Percentiles rank a stretch among this genome's conserved stretches.
These are phyloP conservation scores for Empidonax traillii DNA, from an alignment of 2,113 vertebrate species.

Conservation along the genomic window DNA sequence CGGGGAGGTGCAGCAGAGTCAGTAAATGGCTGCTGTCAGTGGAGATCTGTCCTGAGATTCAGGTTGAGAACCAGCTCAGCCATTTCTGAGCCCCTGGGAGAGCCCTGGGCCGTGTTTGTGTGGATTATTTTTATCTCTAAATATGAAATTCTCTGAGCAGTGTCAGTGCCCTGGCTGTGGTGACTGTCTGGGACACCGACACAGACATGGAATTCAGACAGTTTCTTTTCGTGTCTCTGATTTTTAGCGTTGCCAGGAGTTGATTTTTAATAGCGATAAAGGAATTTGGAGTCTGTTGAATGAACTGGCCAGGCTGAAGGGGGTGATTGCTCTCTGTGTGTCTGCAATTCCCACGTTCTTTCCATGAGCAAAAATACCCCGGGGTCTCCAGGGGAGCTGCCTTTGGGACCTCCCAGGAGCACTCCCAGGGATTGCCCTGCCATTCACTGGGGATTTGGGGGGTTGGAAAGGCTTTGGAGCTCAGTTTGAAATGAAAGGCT, in stretches of 20 bases:
- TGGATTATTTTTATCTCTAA: background rate
- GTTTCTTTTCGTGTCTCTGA: background rate
- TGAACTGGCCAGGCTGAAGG: background rate
- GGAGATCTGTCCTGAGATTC: background rate
- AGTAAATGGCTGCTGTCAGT: background rate
- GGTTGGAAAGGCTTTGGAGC: background rate
- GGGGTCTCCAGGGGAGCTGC: accelerated
- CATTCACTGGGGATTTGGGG: accelerated
- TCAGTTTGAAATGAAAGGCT: background rate
- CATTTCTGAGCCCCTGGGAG: background rate
- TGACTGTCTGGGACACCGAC: background rate
- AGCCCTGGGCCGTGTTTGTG: background rate
- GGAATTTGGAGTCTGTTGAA: background rate
- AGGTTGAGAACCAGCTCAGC: background rate
- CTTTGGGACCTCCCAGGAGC: accelerated
- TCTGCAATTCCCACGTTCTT: background rate
- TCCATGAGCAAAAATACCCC: background rate
- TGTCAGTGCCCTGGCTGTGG: background rate
- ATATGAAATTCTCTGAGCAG: background rate
- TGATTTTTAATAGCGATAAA: background rate
- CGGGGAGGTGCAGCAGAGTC: background rate
- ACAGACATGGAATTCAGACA: accelerated
- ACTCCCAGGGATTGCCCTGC: background rate
- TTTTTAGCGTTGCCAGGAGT: background rate
- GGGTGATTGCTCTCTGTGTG: accelerated